Evolutionary conservation across 2,113 vertebrate species (phyloP).

Genomic region (Glaucidium brasilianum): DNA sequence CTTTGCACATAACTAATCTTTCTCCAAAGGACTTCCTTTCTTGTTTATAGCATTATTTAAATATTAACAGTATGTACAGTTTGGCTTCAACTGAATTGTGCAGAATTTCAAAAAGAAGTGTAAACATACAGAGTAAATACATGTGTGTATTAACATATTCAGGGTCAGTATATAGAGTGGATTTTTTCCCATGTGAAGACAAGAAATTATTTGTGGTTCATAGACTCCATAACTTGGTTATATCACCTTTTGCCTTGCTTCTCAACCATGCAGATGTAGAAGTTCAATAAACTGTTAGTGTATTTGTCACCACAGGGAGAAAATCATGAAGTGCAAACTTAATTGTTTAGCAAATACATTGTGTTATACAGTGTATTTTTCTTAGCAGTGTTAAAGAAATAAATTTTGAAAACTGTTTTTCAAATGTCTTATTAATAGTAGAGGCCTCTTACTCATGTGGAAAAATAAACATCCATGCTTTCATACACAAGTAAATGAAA

Average conservation of each 20-base stretch:
- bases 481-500: neutral
- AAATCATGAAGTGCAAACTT: neutral
- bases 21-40: neutral
- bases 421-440: neutral
- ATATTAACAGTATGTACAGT: accelerated
- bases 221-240: accelerated
- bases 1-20: neutral
- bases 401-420: neutral
- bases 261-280: neutral
- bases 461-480: neutral
- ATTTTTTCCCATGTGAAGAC: neutral
- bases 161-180: neutral
- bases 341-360: neutral
- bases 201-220: neutral
- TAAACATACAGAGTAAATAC: accelerated
- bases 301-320: neutral
- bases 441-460: neutral
- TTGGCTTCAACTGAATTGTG: neutral
- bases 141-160: accelerated
- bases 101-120: neutral
- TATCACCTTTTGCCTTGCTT: neutral
- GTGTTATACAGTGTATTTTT: neutral
- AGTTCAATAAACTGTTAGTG: neutral
- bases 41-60: neutral
- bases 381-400: neutral